Evolutionary conservation across 2,113 vertebrate species (phyloP).

Genomic region (Crotalus horridus): DNA sequence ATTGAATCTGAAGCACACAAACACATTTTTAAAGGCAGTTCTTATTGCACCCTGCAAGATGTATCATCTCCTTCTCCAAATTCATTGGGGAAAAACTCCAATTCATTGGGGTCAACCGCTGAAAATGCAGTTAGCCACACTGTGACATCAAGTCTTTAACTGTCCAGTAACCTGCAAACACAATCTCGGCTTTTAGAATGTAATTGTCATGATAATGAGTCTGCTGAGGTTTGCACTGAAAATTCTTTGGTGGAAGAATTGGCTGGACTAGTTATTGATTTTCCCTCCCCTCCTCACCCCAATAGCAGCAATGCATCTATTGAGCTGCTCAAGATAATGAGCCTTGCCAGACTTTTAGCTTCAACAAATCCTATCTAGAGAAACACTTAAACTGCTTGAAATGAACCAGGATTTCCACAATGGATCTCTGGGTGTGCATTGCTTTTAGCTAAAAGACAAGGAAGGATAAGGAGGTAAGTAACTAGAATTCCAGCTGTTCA

Average conservation of each 20-base stretch:
- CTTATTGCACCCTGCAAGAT: background rate
- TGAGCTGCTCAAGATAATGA: conserved; percentile 28
- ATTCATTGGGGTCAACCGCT: background rate
- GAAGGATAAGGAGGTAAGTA: background rate
- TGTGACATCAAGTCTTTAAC: background rate
- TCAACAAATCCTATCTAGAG: conserved; percentile 15
- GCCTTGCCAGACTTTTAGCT: conserved; percentile 21
- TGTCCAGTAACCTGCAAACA: conserved; percentile 15
- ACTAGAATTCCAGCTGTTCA: conserved; percentile 41
- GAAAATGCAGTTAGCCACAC: background rate
- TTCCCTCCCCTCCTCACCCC: background rate
- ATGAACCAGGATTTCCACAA: background rate
- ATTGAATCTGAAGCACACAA: background rate
- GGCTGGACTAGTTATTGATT: conserved; percentile 2
- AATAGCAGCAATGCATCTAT: background rate
- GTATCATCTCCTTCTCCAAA: background rate
- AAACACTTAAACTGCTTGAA: conserved; percentile 21
- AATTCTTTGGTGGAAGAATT: conserved; percentile 36
- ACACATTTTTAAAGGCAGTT: background rate
- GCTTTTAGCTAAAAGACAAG: background rate
- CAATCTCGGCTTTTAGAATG: background rate
- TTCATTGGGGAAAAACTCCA: background rate
- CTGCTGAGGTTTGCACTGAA: conserved; percentile 21
- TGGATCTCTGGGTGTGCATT: conserved; percentile 11
- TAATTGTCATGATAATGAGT: background rate